Evolutionary conservation across 2,113 vertebrate species (phyloP).

Genomic region (Podarcis raffonei): DNA sequence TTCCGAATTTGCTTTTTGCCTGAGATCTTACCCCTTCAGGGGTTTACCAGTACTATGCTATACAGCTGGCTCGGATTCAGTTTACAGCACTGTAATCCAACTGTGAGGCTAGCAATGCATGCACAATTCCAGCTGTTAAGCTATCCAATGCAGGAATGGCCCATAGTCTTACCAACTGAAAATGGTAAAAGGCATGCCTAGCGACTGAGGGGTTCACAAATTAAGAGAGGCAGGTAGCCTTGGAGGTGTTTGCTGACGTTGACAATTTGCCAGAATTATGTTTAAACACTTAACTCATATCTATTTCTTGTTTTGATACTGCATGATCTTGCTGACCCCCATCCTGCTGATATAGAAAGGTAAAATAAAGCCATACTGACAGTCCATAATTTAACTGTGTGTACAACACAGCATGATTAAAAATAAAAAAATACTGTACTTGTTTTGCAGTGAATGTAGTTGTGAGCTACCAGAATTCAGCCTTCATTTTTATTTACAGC

Average conservation of each 20-base stretch:
- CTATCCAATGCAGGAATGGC: too few relatives aligned
- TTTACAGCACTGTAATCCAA: neutral
- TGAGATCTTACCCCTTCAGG: neutral
- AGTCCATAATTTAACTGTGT: neutral
- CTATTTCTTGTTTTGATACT: neutral
- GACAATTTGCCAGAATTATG: neutral
- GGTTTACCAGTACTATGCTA: neutral
- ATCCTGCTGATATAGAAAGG: neutral
- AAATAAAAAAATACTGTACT: neutral
- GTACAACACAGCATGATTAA: neutral
- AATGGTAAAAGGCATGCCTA: neutral
- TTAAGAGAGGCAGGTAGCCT: too few relatives aligned
- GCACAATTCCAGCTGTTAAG: too few relatives aligned
- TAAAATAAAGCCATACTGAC: rapidly evolving
- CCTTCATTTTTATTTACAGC: neutral
- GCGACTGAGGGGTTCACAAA: too few relatives aligned
- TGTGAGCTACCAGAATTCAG: neutral
- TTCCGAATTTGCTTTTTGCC: neutral
- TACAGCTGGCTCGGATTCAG: neutral
- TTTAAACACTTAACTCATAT: neutral
- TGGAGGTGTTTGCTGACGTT: neutral
- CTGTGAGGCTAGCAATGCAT: neutral
- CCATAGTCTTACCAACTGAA: too few relatives aligned
- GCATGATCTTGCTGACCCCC: neutral
- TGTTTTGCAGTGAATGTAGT: neutral